phyloP scores from a whole-genome alignment of 2,888 invertebrate genomes.

The Xestobium rufovillosum region DNA sequence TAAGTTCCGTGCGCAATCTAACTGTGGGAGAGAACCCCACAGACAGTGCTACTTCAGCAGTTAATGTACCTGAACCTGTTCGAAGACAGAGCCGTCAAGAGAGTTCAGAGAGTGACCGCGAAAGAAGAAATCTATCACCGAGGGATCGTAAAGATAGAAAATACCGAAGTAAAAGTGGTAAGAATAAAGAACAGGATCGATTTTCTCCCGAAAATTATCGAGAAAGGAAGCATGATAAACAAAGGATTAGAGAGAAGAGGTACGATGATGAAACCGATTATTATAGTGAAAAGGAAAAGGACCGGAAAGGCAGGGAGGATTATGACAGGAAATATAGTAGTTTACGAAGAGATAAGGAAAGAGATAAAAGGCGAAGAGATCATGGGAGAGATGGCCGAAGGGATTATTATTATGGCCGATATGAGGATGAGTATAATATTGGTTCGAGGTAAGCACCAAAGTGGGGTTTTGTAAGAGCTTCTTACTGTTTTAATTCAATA shows the following conservation, averaged over 20 bases:
- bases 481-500: constrained; percentile 12
- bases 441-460: constrained; percentile 26
- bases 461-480: constrained; percentile 1
- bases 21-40: constrained; percentile 37
- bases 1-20: constrained; percentile 36
- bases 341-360: constrained; percentile 31
- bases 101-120: constrained; percentile 37
- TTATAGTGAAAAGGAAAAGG: constrained; percentile 58
- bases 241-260: constrained; percentile 42
- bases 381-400: constrained; percentile 27
- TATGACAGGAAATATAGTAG: constrained; percentile 39
- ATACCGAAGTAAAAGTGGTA: constrained; percentile 9
- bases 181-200: constrained; percentile 26
- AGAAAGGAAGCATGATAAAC: constrained; percentile 32
- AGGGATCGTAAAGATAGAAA: constrained; percentile 18
- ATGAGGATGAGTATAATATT: constrained; percentile 39
- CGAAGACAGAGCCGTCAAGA: constrained; percentile 33
- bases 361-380: constrained; percentile 36
- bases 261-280: constrained; percentile 60
- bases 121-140: constrained; percentile 22
- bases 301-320: constrained; percentile 41
- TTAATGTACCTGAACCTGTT: neutral
- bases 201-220: constrained; percentile 34
- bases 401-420: constrained; percentile 34
- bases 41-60: constrained; percentile 22